These are phyloP conservation scores for Apolygus lucorum DNA, from an alignment of 1,140 invertebrate species.

Conservation along the genomic window DNA sequence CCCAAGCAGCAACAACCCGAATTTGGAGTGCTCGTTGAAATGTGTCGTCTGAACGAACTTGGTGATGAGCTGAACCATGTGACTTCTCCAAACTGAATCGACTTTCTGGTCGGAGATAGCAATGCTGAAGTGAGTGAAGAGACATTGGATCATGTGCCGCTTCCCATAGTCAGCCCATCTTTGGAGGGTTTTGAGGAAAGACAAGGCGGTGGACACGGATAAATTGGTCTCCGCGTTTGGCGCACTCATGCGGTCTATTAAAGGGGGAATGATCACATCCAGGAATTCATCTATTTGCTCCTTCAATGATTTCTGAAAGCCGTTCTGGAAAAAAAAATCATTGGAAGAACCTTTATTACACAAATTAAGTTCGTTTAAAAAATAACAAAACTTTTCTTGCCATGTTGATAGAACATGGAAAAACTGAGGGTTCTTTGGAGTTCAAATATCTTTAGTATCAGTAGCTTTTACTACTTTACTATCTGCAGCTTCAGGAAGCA, in stretches of 20 bases:
- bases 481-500: too few species aligned
- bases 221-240: not conserved
- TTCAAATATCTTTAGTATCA: too few species aligned
- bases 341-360: too few species aligned
- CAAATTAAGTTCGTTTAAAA: too few species aligned
- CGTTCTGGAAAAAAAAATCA: not conserved
- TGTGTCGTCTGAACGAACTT: constrained; percentile 4
- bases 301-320: not conserved
- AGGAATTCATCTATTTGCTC: not conserved
- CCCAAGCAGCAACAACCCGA: not conserved
- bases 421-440: too few species aligned
- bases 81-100: not conserved
- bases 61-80: not conserved
- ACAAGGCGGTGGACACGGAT: not conserved
- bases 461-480: too few species aligned
- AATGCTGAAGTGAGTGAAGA: not conserved
- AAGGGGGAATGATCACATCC: not conserved
- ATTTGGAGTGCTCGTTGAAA: not conserved
- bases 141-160: not conserved
- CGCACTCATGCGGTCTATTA: not conserved
- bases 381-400: too few species aligned
- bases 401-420: too few species aligned
- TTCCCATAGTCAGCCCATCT: not conserved
- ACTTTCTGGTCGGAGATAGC: not conserved
- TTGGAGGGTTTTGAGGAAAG: not conserved